Evolutionary conservation across 1,140 invertebrate species (phyloP).

Genomic region (Steinernema khuongi): DNA sequence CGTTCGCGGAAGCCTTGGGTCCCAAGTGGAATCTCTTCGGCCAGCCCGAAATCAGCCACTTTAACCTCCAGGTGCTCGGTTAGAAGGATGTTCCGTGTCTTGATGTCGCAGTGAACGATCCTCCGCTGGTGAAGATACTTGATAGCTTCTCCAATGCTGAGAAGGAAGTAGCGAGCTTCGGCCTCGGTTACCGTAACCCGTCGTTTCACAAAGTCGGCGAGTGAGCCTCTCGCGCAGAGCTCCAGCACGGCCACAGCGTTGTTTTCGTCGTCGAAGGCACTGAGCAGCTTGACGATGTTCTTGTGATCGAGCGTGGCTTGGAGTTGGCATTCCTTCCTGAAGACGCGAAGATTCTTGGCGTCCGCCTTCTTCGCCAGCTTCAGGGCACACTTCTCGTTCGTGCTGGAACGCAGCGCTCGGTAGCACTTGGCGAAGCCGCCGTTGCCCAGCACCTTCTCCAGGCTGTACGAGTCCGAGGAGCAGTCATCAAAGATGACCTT

Average conservation of each 20-base stretch:
- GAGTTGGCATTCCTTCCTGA: neutral
- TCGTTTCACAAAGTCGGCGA: neutral
- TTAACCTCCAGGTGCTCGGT: slow-evolving; percentile 72
- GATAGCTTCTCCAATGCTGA: neutral
- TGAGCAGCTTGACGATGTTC: neutral
- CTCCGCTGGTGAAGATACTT: neutral
- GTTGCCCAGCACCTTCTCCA: neutral
- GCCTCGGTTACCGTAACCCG: neutral
- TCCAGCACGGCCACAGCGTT: neutral
- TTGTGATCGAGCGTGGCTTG: neutral
- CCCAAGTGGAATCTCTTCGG: slow-evolving; percentile 69
- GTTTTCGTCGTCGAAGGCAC: neutral
- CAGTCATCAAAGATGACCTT: neutral
- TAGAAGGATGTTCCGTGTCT: neutral
- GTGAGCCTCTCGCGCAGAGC: neutral
- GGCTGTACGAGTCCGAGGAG: neutral
- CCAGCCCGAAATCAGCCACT: slow-evolving; percentile 95
- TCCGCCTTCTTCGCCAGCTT: neutral
- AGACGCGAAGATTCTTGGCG: neutral
- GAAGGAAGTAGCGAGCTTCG: neutral
- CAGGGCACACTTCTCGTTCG: neutral
- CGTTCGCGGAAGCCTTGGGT: neutral
- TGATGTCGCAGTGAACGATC: neutral
- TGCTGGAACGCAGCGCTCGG: neutral
- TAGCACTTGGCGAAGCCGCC: neutral